These are phyloP conservation scores for Microtus ochrogaster DNA, from an alignment of 2,113 vertebrate species.

Conservation along the genomic window DNA sequence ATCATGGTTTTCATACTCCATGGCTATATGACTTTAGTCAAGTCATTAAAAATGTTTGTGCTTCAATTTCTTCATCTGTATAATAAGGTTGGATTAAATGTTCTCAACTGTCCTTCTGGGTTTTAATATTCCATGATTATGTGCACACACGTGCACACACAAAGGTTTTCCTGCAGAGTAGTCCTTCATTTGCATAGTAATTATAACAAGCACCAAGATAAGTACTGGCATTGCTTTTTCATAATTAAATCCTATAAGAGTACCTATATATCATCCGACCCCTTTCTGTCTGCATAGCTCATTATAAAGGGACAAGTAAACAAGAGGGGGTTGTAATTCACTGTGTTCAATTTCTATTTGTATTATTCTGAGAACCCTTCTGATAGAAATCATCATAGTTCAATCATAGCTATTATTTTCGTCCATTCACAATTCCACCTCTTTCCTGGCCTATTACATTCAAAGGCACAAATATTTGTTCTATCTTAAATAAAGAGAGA, in stretches of 20 bases:
- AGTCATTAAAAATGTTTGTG: constrained; percentile 33
- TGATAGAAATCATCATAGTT: constrained; percentile 55
- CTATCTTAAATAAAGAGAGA: not conserved
- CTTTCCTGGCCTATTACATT: constrained; percentile 39
- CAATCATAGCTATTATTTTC: constrained; percentile 20
- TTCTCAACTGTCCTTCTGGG: constrained; percentile 21
- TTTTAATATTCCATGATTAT: constrained; percentile 55
- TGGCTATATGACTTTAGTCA: constrained; percentile 30
- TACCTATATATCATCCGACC: constrained; percentile 44
- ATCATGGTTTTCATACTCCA: not conserved
- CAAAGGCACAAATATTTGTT: constrained; percentile 28
- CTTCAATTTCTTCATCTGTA: constrained; percentile 48
- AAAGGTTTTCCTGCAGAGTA: constrained; percentile 49
- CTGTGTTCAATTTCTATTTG: constrained; percentile 49
- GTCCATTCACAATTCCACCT: constrained; percentile 32
- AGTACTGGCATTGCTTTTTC: constrained; percentile 57
- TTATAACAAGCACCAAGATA: constrained; percentile 60
- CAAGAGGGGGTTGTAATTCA: constrained; percentile 6
- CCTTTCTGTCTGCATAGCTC: constrained; percentile 35
- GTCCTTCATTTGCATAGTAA: constrained; percentile 60
- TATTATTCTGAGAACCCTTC: constrained; percentile 52
- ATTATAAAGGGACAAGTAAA: constrained; percentile 59
- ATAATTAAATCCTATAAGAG: constrained; percentile 62
- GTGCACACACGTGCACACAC: constrained; percentile 47
- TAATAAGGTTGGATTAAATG: constrained; percentile 52